Conservation (phyloP, 2,888 invertebrate genomes). For the Morinoia aosen region DNA sequence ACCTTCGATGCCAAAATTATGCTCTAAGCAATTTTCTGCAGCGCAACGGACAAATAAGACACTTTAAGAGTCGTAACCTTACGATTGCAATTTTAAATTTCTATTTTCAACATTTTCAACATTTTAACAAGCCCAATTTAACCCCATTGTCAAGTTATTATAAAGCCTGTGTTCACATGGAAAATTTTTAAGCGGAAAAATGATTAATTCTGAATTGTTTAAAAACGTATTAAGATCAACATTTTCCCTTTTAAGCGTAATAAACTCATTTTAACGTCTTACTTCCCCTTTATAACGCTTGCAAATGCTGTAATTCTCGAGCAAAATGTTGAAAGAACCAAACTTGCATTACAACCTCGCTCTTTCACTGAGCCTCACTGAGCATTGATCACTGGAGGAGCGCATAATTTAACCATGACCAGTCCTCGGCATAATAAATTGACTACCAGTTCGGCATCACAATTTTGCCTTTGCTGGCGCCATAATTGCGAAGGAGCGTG, state of each 20-base stretch:
- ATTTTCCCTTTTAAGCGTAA: background rate
- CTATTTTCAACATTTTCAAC: background rate
- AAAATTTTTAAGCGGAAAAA: background rate
- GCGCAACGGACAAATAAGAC: too few relatives aligned
- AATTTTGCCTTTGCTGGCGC: conserved; percentile 12
- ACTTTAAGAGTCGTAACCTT: too few relatives aligned
- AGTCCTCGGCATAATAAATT: conserved; percentile 17
- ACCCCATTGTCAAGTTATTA: background rate
- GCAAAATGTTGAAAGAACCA: background rate
- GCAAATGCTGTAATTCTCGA: background rate
- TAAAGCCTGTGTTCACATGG: background rate
- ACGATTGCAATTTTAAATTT: background rate
- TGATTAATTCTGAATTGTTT: background rate
- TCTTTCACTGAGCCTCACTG: background rate
- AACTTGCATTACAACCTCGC: background rate
- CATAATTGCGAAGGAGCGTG: conserved; percentile 17
- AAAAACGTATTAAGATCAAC: background rate
- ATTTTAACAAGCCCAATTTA: background rate
- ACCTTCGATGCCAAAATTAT: background rate
- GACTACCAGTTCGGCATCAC: conserved; percentile 9
- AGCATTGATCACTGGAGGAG: background rate
- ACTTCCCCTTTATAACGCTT: background rate
- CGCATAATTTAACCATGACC: conserved; percentile 17
- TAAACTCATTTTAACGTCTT: too few relatives aligned
- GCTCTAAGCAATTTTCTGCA: too few relatives aligned